Percentiles rank a stretch among this genome's conserved stretches.
These are phyloP conservation scores for Onchidella celtica DNA, from an alignment of 2,888 invertebrate species.

Conservation along the genomic window DNA sequence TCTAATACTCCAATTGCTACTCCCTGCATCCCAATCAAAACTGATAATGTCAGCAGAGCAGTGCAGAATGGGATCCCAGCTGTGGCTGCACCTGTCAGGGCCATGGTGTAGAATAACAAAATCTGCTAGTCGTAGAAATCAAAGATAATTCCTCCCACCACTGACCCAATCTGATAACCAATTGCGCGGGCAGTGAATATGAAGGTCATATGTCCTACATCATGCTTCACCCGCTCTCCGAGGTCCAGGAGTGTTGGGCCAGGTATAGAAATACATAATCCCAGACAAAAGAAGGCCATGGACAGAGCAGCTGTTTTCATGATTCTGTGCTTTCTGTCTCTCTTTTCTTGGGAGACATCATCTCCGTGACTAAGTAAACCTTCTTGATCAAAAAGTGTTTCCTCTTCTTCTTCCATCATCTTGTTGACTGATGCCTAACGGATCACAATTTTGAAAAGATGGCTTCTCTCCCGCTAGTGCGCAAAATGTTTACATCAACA, in stretches of 20 bases:
- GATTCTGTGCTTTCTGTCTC: constrained; percentile 70
- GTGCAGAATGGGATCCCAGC: constrained; percentile 79
- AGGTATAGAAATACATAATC: constrained; percentile 80
- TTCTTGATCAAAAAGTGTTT: constrained; percentile 78
- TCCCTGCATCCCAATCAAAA: constrained; percentile 78
- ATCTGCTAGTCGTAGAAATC: constrained; percentile 78
- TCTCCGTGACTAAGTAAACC: constrained; percentile 68
- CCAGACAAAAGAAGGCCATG: constrained; percentile 80
- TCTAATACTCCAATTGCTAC: constrained; percentile 80
- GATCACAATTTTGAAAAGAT: too few relatives aligned
- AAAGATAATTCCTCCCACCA: constrained; percentile 78
- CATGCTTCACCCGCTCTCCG: constrained; percentile 72
- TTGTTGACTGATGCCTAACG: constrained; percentile 17
- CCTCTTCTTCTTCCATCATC: constrained; percentile 78
- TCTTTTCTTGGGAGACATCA: constrained; percentile 49
- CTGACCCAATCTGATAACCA: constrained; percentile 80
- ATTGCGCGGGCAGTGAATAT: constrained; percentile 79
- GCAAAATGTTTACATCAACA: too few relatives aligned
- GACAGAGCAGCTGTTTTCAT: constrained; percentile 79
- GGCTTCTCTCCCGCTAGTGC: too few relatives aligned
- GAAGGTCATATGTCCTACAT: constrained; percentile 75
- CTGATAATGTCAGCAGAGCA: constrained; percentile 73
- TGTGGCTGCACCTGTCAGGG: constrained; percentile 79
- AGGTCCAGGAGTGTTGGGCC: constrained; percentile 80
- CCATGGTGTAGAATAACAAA: constrained; percentile 78